Evolutionary conservation across 1,140 invertebrate genomes (phyloP).

Genomic region (Psilanteris sp.): DNA sequence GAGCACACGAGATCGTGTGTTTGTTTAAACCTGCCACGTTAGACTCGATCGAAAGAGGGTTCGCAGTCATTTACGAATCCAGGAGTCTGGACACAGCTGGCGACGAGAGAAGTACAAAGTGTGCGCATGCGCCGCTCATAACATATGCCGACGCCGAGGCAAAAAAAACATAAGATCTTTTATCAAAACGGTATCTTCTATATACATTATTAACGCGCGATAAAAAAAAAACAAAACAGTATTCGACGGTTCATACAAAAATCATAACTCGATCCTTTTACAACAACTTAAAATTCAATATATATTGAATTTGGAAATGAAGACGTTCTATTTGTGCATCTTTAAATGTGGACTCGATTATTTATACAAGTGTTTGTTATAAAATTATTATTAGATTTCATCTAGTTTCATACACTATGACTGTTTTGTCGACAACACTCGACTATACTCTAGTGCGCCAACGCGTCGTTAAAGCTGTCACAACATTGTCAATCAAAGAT

Average conservation of each 20-base stretch:
- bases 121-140: slow-evolving; percentile 34
- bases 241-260: too few species aligned
- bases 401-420: too few species aligned
- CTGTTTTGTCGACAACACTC: slow-evolving; percentile 6
- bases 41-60: slow-evolving; percentile 54
- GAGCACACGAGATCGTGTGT: slow-evolving; percentile 35
- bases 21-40: slow-evolving; percentile 48
- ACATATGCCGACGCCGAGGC: slow-evolving; percentile 20
- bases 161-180: slow-evolving; percentile 26
- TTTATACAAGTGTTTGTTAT: too few species aligned
- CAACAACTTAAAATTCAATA: too few species aligned
- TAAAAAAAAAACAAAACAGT: too few species aligned
- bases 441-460: background rate
- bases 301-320: too few species aligned
- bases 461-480: slow-evolving; percentile 14
- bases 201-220: too few species aligned
- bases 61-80: slow-evolving; percentile 49
- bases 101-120: slow-evolving; percentile 14
- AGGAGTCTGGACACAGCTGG: slow-evolving; percentile 58
- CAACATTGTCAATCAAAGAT: slow-evolving; percentile 28
- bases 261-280: too few species aligned
- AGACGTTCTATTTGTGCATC: too few species aligned
- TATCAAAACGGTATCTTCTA: too few species aligned
- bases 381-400: too few species aligned
- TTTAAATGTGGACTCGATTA: too few species aligned